These are phyloP conservation scores for Penaeus japonicus DNA, from an alignment of 1,140 invertebrate genomes.

Conservation along the genomic window DNA sequence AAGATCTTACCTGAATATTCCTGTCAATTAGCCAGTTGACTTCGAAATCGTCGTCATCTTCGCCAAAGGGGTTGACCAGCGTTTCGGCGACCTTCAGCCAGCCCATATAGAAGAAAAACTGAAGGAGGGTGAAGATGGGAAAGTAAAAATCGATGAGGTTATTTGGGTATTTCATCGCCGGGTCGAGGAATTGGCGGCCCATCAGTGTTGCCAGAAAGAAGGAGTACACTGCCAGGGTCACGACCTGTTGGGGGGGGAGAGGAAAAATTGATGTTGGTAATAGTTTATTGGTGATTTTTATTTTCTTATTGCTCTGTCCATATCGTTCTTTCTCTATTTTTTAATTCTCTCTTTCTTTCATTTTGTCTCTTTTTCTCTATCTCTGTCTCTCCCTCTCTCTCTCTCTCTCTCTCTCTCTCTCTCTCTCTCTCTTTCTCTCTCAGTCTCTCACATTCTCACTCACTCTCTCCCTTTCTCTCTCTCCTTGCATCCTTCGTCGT, in stretches of 20 bases:
- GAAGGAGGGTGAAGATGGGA: conserved; percentile 84
- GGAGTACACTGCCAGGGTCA: conserved; percentile 70
- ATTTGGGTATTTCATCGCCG: conserved; percentile 70
- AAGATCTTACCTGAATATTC: conserved; percentile 72
- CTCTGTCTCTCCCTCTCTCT: no score
- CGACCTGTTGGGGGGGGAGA: conserved; percentile 63
- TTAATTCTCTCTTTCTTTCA: no score
- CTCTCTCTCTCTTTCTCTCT: no score
- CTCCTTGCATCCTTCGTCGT: no score
- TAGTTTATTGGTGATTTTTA: no score
- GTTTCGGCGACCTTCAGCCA: conserved; percentile 90
- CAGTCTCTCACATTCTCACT: no score
- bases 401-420: no score
- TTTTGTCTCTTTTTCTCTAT: no score
- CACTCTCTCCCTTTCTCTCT: no score
- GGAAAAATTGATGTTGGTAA: not conserved
- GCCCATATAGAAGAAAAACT: conserved; percentile 85
- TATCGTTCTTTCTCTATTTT: no score
- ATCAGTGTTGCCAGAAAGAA: conserved; percentile 69
- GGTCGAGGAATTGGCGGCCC: conserved; percentile 69
- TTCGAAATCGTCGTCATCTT: conserved; percentile 88
- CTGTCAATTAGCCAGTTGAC: conserved; percentile 88
- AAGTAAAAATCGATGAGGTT: conserved; percentile 75
- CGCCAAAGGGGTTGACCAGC: conserved; percentile 89
- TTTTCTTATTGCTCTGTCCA: no score